A percentile compares a stretch with the other conserved stretches of the same genome.
Conservation (phyloP, 2,797 vertebrate species). For the Bufotes viridis region DNA sequence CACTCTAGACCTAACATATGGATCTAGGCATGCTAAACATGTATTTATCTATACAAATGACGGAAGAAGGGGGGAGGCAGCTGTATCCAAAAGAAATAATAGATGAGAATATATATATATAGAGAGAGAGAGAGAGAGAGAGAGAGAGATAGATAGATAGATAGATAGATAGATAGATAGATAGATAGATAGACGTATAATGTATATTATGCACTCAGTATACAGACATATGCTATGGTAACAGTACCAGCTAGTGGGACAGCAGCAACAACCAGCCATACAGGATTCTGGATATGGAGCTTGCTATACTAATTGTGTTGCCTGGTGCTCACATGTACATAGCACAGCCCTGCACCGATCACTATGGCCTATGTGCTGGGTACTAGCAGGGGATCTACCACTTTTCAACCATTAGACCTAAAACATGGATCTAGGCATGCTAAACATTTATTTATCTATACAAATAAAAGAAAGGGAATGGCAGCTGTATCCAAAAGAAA, state of each 20-base stretch:
- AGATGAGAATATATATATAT: not conserved
- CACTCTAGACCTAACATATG: not conserved
- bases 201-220: no score
- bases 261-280: no score
- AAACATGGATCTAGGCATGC: not conserved
- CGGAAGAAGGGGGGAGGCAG: no score
- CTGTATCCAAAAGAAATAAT: not conserved
- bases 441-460: not conserved
- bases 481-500: not conserved
- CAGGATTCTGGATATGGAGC: no score
- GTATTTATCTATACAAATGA: not conserved
- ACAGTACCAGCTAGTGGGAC: no score
- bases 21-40: not conserved
- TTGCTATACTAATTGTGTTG: no score
- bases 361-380: not conserved
- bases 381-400: no score
- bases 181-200: not conserved
- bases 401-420: not conserved
- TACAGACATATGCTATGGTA: no score
- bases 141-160: not conserved
- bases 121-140: not conserved
- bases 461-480: not conserved
- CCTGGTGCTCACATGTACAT: not conserved
- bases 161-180: not conserved
- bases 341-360: not conserved